phyloP scores from a whole-genome alignment of 2,113 vertebrate species.

The Paramormyrops kingsleyae region DNA sequence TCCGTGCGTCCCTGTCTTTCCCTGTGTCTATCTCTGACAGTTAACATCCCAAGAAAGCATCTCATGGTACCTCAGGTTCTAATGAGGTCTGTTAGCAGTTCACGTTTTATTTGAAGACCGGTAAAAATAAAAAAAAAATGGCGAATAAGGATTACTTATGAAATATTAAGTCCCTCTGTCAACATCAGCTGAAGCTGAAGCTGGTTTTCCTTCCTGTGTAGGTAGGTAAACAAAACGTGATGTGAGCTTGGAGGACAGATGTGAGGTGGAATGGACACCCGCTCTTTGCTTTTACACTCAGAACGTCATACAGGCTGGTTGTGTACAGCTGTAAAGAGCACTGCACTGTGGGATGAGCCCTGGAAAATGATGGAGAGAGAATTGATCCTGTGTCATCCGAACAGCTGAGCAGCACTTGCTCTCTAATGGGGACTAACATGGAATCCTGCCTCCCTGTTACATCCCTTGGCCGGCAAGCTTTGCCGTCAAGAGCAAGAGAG shows the following conservation, averaged over 20 bases:
- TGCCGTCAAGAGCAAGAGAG: not conserved
- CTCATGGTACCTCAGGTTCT: slow-evolving; percentile 30
- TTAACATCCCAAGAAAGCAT: slow-evolving; percentile 9
- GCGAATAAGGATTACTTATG: not conserved
- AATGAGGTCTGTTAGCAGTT: slow-evolving; percentile 47
- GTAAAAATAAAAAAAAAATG: not conserved
- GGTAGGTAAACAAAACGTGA: not conserved
- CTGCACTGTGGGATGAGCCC: not conserved
- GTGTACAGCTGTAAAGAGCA: not conserved
- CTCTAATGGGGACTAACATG: not conserved
- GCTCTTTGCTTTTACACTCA: slow-evolving; percentile 8
- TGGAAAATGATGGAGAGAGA: not conserved
- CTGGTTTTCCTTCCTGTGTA: slow-evolving; percentile 10
- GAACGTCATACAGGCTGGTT: not conserved
- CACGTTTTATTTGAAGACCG: slow-evolving; percentile 32
- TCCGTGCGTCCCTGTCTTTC: not conserved
- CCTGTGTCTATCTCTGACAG: not conserved
- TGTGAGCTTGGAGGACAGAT: not conserved
- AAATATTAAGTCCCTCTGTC: slow-evolving; percentile 29
- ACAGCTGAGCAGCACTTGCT: not conserved
- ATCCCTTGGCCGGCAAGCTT: not conserved
- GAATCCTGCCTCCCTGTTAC: not conserved
- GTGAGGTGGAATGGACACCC: not conserved
- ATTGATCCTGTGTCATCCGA: not conserved
- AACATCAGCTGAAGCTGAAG: slow-evolving; percentile 44